These are phyloP conservation scores for Cichlasoma orientale DNA, from an alignment of 2,797 vertebrate genomes.

Conservation along the genomic window DNA sequence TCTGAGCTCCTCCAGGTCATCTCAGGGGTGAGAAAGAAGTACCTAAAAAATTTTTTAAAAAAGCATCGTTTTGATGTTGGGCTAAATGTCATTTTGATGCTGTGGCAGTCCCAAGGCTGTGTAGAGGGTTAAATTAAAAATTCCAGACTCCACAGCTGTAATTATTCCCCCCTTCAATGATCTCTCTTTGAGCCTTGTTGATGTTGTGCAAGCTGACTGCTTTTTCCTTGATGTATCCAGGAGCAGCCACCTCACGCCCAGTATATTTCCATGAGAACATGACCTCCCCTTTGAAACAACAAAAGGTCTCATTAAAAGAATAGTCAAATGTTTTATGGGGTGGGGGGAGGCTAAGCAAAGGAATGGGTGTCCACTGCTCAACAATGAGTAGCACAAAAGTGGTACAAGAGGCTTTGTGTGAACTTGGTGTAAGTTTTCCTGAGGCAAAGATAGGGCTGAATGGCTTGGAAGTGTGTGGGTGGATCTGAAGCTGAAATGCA, in stretches of 20 bases:
- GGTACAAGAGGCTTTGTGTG: constrained; percentile 54
- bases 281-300: constrained; percentile 65
- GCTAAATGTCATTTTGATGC: neutral
- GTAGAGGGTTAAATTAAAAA: neutral
- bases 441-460: constrained; percentile 21
- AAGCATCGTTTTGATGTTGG: neutral
- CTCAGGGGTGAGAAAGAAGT: neutral
- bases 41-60: neutral
- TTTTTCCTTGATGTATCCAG: constrained; percentile 43
- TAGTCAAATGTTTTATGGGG: constrained; percentile 37
- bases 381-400: constrained; percentile 63
- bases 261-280: constrained; percentile 74
- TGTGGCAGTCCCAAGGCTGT: neutral
- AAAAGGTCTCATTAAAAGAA: constrained; percentile 69
- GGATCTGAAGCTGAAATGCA: neutral
- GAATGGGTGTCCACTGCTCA: constrained; percentile 58
- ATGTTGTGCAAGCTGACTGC: constrained; percentile 23
- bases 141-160: constrained; percentile 16
- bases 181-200: constrained; percentile 11
- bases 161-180: constrained; percentile 8
- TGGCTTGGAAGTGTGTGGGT: constrained; percentile 2
- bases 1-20: neutral
- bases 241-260: constrained; percentile 55
- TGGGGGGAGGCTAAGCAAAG: constrained; percentile 39
- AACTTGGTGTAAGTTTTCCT: constrained; percentile 37